Conservation (phyloP, 1,140 invertebrate species). For the Asobara japonica region DNA sequence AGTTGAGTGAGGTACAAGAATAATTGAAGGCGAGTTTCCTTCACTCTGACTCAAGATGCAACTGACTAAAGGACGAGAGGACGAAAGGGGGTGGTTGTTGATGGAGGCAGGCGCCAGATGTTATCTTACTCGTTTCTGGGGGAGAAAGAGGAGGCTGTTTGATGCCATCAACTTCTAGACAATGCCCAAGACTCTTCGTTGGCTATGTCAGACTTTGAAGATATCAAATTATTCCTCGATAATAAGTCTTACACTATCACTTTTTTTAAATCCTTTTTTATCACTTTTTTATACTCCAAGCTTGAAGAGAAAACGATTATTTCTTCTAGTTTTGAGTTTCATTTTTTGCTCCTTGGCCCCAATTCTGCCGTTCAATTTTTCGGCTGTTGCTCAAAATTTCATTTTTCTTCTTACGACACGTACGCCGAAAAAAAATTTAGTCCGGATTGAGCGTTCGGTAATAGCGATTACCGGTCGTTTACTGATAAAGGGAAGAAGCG, state of each 20-base stretch:
- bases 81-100: conserved; percentile 51
- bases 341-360: too few species aligned
- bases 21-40: conserved; percentile 65
- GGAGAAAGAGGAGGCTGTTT: conserved; percentile 22
- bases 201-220: conserved; percentile 60
- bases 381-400: too few species aligned
- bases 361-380: too few species aligned
- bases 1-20: conserved; percentile 55
- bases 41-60: conserved; percentile 45
- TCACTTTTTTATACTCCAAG: too few species aligned
- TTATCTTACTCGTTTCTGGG: conserved; percentile 60
- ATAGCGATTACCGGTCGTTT: conserved; percentile 6
- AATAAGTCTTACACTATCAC: background rate
- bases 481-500: background rate
- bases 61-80: conserved; percentile 48
- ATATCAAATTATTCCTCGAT: background rate
- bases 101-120: conserved; percentile 63
- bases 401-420: too few species aligned
- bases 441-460: background rate
- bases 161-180: conserved; percentile 64
- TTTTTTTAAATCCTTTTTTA: too few species aligned
- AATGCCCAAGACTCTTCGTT: conserved; percentile 62
- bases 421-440: background rate
- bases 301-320: too few species aligned
- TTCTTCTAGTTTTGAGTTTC: too few species aligned